Evolutionary conservation across 2,888 invertebrate genomes (phyloP), one percentile per base, ranked within the genome.

Genomic region (Cactoblastis cactorum): DNA sequence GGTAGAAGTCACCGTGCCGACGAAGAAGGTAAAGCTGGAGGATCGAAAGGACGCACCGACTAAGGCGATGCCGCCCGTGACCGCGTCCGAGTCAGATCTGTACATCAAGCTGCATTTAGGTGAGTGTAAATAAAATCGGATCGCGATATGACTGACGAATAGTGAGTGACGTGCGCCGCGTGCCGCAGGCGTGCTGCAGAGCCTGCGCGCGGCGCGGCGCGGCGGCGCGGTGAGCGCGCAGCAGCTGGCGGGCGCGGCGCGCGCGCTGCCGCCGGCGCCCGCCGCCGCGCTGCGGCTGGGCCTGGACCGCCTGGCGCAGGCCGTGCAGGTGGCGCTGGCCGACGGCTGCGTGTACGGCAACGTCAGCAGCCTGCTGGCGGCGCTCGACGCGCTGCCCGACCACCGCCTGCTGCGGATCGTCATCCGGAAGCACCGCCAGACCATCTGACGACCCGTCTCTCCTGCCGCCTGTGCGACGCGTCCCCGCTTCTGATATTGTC

Each of bases 321-420:
- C 95, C 0, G 91, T 96, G 0, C 96, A 97, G 77, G 94, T 97
- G 11, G 94, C 95, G 0, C 83, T 96, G 28, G 92, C 94, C 14
- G 93, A 94, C 19, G 94, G 94, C 54, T 95, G 95, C 75, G 92
- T 96, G 39, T 95, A 94, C 71, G 95, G 96, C 18, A 96, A 95
- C 74, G 92, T 94, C 60, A 94, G 94, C 53, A 93, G 92, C 62
- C 77, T 95, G 11, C 81, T 94, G 2, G 89, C 91, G 19, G 84
- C 91, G 1, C 65, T 95, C 14, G 91, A 92, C 57, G 90, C 91
- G 0, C 77, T 95, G 50, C 94, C 94, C 0, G 90, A 91, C 50
- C 93, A 94, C 78, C 82, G 91, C 53, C 78, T 94, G 11, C 85
- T 94, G 63, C 80, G 83, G 59, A 93, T 94, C 61, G 91, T 94